phyloP scores from a whole-genome alignment of 2,888 invertebrate genomes.

The Philereme vetulata region DNA sequence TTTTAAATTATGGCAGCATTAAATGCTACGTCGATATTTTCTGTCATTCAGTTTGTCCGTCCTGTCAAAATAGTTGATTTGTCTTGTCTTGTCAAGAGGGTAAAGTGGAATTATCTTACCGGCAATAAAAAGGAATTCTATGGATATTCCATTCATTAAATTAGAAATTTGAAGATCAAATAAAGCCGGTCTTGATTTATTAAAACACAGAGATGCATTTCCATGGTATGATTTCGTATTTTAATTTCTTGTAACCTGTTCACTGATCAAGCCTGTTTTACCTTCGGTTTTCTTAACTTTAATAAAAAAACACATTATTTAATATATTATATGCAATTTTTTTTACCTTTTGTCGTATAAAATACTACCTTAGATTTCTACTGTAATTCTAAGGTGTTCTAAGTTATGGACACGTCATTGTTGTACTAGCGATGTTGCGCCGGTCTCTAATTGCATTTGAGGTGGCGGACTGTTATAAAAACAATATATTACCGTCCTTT shows the following conservation, averaged over 20 bases:
- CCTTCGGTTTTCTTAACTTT: conserved; percentile 1
- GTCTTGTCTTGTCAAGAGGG: no score
- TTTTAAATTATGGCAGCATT: background rate
- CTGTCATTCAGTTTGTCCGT: conserved; percentile 44
- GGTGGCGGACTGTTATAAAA: conserved; percentile 35
- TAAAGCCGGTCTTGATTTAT: conserved; percentile 40
- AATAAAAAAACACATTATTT: background rate
- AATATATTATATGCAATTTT: background rate
- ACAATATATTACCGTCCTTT: background rate
- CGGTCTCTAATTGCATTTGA: conserved; percentile 34
- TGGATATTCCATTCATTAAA: background rate
- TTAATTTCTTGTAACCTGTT: conserved; percentile 2
- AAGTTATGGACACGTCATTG: conserved; percentile 66
- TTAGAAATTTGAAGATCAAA: conserved; percentile 20
- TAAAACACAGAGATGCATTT: conserved; percentile 52
- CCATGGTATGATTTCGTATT: conserved; percentile 52
- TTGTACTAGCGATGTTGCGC: conserved; percentile 41
- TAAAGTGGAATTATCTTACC: conserved; percentile 2
- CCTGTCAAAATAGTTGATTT: no score
- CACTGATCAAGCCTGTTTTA: conserved; percentile 1
- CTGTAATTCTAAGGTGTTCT: background rate
- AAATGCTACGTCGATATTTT: conserved; percentile 64
- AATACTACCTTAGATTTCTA: background rate
- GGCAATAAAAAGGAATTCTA: conserved; percentile 10
- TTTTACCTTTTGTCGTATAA: background rate